These are phyloP conservation scores for Brachypodius melanocephalos DNA, from an alignment of 2,113 vertebrate genomes.

Conservation along the genomic window DNA sequence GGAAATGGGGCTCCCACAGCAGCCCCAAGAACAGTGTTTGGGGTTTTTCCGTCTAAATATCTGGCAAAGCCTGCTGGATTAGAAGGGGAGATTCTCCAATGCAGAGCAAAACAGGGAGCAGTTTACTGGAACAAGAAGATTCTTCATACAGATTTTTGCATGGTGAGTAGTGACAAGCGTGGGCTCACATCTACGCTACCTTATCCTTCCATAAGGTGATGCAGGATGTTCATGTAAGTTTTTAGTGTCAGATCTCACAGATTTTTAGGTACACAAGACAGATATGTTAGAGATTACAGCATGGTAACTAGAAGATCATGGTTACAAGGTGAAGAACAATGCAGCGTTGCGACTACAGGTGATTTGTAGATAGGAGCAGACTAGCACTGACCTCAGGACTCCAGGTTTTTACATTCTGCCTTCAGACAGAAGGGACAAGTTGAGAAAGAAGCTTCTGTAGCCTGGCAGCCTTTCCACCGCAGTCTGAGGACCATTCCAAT, in stretches of 20 bases:
- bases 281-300: rapidly evolving
- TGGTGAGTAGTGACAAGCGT: background rate
- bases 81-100: background rate
- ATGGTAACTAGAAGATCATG: rapidly evolving
- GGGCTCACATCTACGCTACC: background rate
- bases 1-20: background rate
- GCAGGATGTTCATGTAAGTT: rapidly evolving
- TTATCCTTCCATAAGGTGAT: background rate
- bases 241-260: background rate
- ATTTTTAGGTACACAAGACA: background rate
- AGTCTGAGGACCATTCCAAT: background rate
- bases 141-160: rapidly evolving
- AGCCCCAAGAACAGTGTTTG: background rate
- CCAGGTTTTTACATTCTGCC: background rate
- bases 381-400: background rate
- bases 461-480: background rate
- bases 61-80: background rate
- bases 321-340: background rate
- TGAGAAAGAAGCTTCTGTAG: background rate
- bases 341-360: rapidly evolving
- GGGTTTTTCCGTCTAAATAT: background rate
- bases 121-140: background rate
- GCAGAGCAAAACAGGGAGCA: background rate
- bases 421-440: background rate
- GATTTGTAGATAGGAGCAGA: background rate